Evolutionary conservation across 2,888 invertebrate genomes (phyloP).

Genomic region (Epirrhoe tristata): DNA sequence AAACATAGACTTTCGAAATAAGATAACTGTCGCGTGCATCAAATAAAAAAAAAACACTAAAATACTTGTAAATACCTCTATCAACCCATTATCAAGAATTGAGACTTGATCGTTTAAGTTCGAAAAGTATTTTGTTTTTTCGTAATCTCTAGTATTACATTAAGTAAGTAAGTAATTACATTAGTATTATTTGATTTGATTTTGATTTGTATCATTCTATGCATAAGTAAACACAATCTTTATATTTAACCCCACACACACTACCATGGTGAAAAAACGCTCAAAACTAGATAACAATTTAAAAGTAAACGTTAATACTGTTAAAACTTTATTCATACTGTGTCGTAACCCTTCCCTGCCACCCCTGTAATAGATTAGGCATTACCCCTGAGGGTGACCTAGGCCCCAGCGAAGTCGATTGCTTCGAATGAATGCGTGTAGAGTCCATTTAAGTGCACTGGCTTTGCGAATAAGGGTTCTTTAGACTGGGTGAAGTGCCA

Average conservation of each 20-base stretch:
- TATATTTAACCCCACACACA: not conserved
- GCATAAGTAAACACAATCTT: not conserved
- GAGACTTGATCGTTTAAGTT: no score
- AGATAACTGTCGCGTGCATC: no score
- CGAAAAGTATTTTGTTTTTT: no score
- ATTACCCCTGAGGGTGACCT: constrained; percentile 59
- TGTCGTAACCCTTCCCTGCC: constrained; percentile 27
- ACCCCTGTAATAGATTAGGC: constrained; percentile 36
- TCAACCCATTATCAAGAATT: no score
- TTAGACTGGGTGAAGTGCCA: constrained; percentile 17
- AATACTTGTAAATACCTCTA: no score
- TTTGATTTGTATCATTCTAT: not conserved
- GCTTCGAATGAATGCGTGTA: constrained; percentile 54
- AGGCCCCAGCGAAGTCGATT: constrained; percentile 54
- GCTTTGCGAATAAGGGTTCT: constrained; percentile 50
- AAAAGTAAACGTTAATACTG: not conserved
- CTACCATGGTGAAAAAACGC: no score
- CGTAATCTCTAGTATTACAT: no score
- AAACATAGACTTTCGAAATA: no score
- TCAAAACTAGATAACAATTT: not conserved
- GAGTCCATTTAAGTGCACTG: constrained; percentile 60
- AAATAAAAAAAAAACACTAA: no score
- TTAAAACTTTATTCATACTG: constrained; percentile 3
- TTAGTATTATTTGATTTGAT: no score
- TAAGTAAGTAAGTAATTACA: no score